Evolutionary conservation across 2,797 vertebrate genomes (phyloP).

Genomic region (Malurus leucopterus): DNA sequence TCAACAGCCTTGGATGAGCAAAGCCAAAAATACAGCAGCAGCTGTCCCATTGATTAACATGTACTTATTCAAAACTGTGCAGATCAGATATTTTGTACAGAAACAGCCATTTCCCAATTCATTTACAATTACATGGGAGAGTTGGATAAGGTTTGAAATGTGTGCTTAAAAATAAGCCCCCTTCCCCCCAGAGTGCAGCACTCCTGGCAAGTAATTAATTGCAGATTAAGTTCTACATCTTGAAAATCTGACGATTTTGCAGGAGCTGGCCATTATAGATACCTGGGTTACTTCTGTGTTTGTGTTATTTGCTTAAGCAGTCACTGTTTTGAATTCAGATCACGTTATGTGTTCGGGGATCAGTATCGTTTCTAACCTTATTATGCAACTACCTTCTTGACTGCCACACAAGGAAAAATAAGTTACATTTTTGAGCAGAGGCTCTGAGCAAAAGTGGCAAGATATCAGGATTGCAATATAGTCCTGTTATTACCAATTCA

Average conservation of each 20-base stretch:
- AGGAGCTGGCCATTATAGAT: background rate
- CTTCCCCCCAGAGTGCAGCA: background rate
- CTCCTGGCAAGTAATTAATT: background rate
- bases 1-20: background rate
- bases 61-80: background rate
- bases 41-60: background rate
- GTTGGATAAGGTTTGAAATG: background rate
- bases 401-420: background rate
- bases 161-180: background rate
- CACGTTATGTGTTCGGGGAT: background rate
- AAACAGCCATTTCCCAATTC: background rate
- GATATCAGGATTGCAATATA: background rate
- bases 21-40: constrained; percentile 1
- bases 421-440: background rate
- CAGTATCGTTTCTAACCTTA: background rate
- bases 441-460: background rate
- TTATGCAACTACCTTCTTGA: background rate
- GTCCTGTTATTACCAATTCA: background rate
- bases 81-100: background rate
- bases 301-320: background rate
- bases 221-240: background rate
- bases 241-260: background rate
- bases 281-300: background rate
- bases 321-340: background rate
- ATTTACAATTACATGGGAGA: background rate